These are phyloP conservation scores for Clarias macrocephalus DNA, from an alignment of 2,113 vertebrate species.

Conservation along the genomic window DNA sequence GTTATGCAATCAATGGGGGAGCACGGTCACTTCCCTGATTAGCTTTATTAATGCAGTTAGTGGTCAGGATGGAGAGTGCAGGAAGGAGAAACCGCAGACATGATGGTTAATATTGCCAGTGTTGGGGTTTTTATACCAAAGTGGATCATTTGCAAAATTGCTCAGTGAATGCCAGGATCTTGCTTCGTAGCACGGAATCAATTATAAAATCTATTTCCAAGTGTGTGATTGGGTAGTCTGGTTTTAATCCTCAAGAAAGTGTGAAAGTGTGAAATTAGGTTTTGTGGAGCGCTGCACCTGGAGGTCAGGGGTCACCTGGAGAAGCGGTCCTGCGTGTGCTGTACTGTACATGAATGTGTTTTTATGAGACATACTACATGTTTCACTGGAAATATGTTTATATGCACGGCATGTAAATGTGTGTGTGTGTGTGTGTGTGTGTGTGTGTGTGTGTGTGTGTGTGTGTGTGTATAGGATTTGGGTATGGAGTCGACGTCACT, in stretches of 20 bases:
- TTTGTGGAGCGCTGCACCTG: neutral
- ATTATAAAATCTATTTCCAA: neutral
- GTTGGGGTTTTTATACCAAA: neutral
- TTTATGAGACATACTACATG: neutral
- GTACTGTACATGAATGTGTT: neutral
- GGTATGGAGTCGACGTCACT: conserved; percentile 86
- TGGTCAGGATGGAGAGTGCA: neutral
- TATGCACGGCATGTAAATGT: neutral
- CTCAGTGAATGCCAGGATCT: neutral
- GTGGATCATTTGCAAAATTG: neutral
- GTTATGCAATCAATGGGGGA: neutral
- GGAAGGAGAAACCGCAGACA: neutral
- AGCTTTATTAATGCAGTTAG: neutral
- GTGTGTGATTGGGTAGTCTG: neutral
- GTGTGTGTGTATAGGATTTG: conserved; percentile 72
- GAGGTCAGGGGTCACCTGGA: neutral
- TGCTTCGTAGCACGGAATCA: neutral
- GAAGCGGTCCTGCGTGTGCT: neutral
- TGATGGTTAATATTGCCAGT: neutral
- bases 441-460: conserved; percentile 7
- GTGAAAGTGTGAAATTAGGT: neutral
- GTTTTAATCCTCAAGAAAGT: neutral
- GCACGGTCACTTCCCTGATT: neutral
- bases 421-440: no score
- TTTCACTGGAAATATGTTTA: neutral